phyloP scores from a whole-genome alignment of 2,888 invertebrate species.

The Uropetala carovei region DNA sequence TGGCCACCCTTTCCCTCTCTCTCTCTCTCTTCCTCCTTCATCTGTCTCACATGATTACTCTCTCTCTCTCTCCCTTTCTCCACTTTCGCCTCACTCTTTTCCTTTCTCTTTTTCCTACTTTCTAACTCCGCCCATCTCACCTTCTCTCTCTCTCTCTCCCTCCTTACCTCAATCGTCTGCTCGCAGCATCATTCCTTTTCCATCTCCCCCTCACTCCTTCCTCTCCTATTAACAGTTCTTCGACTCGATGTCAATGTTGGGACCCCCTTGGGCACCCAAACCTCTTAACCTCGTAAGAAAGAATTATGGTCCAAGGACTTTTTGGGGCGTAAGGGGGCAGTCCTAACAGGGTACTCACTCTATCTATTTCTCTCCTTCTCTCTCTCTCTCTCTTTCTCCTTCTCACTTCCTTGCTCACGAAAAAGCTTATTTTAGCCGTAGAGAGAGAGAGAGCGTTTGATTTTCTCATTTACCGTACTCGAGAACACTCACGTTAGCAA shows the following conservation, averaged over 20 bases:
- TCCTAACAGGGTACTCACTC: neutral
- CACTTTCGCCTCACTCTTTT: neutral
- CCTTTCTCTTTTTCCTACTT: neutral
- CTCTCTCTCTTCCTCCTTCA: neutral
- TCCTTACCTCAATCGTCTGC: slow-evolving; percentile 18
- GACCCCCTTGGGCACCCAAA: neutral
- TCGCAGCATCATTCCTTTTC: neutral
- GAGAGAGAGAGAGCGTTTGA: too few relatives aligned
- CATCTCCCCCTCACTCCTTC: neutral
- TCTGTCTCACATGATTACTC: too few relatives aligned
- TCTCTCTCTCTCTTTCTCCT: too few relatives aligned
- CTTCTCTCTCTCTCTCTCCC: neutral
- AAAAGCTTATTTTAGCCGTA: slow-evolving; percentile 35
- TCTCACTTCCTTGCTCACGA: neutral
- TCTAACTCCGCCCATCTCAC: neutral
- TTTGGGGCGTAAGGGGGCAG: slow-evolving; percentile 6
- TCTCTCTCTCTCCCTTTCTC: neutral
- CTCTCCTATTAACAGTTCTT: neutral
- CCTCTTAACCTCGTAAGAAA: slow-evolving; percentile 38
- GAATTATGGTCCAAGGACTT: neutral
- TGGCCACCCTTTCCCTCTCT: neutral
- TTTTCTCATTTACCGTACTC: slow-evolving; percentile 37
- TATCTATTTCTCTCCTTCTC: too few relatives aligned
- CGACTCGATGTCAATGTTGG: neutral
- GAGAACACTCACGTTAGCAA: neutral